Percentiles rank a stretch among this genome's conserved stretches.
phyloP scores from a whole-genome alignment of 92 coral and sea anemone species.

The Zoanthus sansibaricus region DNA sequence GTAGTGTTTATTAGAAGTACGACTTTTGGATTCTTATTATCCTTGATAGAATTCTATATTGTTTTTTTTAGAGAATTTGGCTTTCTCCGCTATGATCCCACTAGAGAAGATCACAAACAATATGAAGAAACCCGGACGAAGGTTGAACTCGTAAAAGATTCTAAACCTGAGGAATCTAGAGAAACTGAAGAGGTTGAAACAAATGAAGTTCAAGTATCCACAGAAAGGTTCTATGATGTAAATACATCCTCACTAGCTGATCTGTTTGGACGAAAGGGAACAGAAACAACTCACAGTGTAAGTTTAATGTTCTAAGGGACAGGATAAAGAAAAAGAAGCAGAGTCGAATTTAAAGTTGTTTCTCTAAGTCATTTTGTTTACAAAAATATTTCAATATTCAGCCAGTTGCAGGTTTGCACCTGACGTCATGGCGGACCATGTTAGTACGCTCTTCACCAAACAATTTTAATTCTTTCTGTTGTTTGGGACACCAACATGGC shows the following conservation, averaged over 20 bases:
- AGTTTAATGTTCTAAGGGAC: not conserved
- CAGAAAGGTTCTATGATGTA: constrained; percentile 80
- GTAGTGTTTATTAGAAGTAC: too few relatives aligned
- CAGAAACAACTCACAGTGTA: not conserved
- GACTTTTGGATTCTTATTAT: too few relatives aligned
- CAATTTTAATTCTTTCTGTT: too few relatives aligned
- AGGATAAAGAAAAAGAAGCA: not conserved
- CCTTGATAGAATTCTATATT: too few relatives aligned
- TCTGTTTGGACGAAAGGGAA: constrained; percentile 61
- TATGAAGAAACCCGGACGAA: constrained; percentile 72
- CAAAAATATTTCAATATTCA: too few relatives aligned
- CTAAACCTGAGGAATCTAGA: constrained; percentile 39
- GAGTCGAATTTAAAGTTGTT: not conserved
- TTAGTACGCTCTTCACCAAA: too few relatives aligned
- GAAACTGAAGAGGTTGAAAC: constrained; percentile 37
- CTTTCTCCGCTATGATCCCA: constrained; percentile 87
- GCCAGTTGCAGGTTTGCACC: too few relatives aligned
- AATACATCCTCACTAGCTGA: constrained; percentile 73
- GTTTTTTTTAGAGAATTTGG: constrained; percentile 65
- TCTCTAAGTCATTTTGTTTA: not conserved
- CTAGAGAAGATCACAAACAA: constrained; percentile 86
- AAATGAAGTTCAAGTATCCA: constrained; percentile 64
- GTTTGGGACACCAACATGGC: too few relatives aligned
- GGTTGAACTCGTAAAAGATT: not conserved
- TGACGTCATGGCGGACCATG: too few relatives aligned